Evolutionary conservation across 2,888 invertebrate species (phyloP).

Genomic region (Lasioglossum figueresi): DNA sequence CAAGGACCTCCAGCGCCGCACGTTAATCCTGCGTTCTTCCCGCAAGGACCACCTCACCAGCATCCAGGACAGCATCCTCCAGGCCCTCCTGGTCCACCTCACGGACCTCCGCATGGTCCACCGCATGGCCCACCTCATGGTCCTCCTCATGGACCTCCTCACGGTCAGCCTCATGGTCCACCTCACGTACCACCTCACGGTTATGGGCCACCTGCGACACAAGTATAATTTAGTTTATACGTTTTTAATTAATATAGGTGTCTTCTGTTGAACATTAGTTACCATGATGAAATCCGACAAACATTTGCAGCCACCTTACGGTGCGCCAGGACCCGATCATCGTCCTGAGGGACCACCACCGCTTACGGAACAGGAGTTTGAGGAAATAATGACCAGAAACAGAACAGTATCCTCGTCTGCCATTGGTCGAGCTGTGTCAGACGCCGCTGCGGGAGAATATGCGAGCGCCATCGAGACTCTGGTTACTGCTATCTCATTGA

Average conservation of each 20-base stretch:
- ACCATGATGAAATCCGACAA: neutral
- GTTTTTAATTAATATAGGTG: neutral
- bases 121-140: conserved; percentile 88
- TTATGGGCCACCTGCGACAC: conserved; percentile 85
- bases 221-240: conserved; percentile 67
- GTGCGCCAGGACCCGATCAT: conserved; percentile 85
- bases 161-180: conserved; percentile 87
- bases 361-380: conserved; percentile 97
- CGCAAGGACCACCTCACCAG: conserved; percentile 88
- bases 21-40: conserved; percentile 98
- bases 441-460: conserved; percentile 98
- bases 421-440: conserved; percentile 98
- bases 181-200: conserved; percentile 86
- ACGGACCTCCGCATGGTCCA: conserved; percentile 88
- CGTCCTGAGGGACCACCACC: conserved; percentile 87
- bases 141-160: conserved; percentile 88
- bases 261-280: neutral
- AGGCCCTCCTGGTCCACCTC: conserved; percentile 88
- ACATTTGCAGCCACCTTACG: conserved; percentile 85
- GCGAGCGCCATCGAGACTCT: conserved; percentile 99
- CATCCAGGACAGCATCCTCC: conserved; percentile 86
- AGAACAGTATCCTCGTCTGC: conserved; percentile 98
- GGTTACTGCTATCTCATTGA: conserved; percentile 98
- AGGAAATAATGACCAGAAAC: conserved; percentile 98
- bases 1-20: conserved; percentile 91